These are phyloP conservation scores for Carapus acus DNA, from an alignment of 2,797 vertebrate genomes.

Conservation along the genomic window DNA sequence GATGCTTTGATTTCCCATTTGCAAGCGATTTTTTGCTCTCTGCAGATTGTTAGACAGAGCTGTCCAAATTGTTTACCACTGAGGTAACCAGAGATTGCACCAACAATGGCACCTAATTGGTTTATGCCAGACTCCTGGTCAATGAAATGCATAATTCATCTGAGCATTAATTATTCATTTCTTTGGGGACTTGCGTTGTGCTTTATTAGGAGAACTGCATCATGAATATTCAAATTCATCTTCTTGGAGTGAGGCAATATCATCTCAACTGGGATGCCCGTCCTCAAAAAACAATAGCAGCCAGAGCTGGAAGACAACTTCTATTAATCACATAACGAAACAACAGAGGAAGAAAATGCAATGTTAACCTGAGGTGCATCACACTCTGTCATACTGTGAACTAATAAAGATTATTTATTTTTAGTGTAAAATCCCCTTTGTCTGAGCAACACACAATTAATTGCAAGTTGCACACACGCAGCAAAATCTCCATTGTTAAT, in stretches of 20 bases:
- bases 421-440: conserved; percentile 20
- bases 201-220: conserved; percentile 60
- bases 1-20: conserved; percentile 27
- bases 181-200: conserved; percentile 57
- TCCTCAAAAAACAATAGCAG: conserved; percentile 50
- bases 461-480: conserved; percentile 15
- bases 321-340: conserved; percentile 50
- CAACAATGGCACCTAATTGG: conserved; percentile 62
- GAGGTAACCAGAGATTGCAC: conserved; percentile 65
- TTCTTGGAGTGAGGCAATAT: conserved; percentile 47
- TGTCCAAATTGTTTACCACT: conserved; percentile 56
- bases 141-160: conserved; percentile 74
- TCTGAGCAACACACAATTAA: conserved; percentile 17
- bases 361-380: conserved; percentile 21
- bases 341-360: conserved; percentile 36
- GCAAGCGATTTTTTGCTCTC: conserved; percentile 14
- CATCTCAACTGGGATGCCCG: conserved; percentile 47
- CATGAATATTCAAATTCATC: conserved; percentile 66
- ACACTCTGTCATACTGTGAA: conserved; percentile 30
- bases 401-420: conserved; percentile 21
- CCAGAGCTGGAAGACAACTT: conserved; percentile 37
- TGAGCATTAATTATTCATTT: conserved; percentile 70
- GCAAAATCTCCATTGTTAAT: conserved; percentile 15
- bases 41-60: conserved; percentile 29
- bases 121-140: conserved; percentile 63